phyloP scores from a whole-genome alignment of 2,113 vertebrate species.

The Thalassarche chlororhynchos region DNA sequence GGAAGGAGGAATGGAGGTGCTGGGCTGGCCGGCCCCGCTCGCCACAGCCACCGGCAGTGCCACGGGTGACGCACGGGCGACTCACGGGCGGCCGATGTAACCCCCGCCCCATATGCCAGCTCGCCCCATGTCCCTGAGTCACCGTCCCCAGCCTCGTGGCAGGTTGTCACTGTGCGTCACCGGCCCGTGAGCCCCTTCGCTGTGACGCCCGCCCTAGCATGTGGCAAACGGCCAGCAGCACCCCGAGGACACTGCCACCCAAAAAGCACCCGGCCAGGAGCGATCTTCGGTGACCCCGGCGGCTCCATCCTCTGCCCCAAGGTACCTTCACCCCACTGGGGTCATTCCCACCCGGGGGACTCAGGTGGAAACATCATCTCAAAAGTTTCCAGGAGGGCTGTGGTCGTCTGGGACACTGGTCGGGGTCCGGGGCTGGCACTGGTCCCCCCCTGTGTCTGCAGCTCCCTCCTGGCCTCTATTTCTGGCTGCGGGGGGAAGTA shows the following conservation, averaged over 20 bases:
- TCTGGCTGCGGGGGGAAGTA: not conserved
- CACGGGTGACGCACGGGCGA: not conserved
- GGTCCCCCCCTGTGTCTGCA: not conserved
- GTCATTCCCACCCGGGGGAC: not conserved
- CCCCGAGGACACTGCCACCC: not conserved
- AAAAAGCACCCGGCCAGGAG: not conserved
- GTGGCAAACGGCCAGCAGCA: not conserved
- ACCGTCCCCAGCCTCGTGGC: not conserved
- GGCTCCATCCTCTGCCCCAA: not conserved
- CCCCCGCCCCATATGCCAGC: not conserved
- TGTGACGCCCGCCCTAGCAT: accelerated
- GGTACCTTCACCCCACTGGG: not conserved
- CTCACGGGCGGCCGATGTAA: not conserved
- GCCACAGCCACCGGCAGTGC: not conserved
- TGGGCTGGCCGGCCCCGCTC: accelerated
- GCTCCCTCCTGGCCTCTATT: not conserved
- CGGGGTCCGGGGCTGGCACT: not conserved
- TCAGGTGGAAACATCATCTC: not conserved
- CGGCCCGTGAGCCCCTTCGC: not conserved
- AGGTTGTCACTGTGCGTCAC: not conserved
- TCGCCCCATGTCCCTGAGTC: slow-evolving; percentile 31
- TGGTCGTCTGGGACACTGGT: not conserved
- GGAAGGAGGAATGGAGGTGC: not conserved
- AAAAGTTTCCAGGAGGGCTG: not conserved
- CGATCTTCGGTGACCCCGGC: not conserved